Conservation (phyloP, 2,888 invertebrate species). For the Branchellion lobata region DNA sequence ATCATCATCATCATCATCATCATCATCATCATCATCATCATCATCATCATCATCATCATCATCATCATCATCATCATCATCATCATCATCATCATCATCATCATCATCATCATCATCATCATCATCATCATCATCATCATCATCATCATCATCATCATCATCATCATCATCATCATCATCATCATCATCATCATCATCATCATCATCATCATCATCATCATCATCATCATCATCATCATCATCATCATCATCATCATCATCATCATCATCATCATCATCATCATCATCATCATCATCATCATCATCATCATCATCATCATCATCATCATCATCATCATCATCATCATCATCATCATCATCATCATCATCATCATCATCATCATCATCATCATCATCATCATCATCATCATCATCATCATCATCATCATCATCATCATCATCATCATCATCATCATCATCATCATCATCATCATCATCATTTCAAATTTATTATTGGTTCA, state of each 20-base stretch:
- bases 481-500: no score
- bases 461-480: background rate
- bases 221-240: background rate
- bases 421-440: slow-evolving; percentile 30
- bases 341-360: slow-evolving; percentile 28
- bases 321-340: slow-evolving; percentile 20
- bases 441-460: slow-evolving; percentile 30
- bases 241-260: slow-evolving; percentile 5
- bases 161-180: slow-evolving; percentile 40
- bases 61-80: slow-evolving; percentile 33
- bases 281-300: background rate
- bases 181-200: slow-evolving; percentile 4
- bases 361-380: slow-evolving; percentile 21
- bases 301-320: slow-evolving; percentile 30
- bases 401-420: slow-evolving; percentile 19
- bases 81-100: background rate
- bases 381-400: slow-evolving; percentile 30
- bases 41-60: slow-evolving; percentile 44
- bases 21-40: slow-evolving; percentile 46
- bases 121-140: slow-evolving; percentile 15
- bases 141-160: slow-evolving; percentile 41
- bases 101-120: slow-evolving; percentile 7
- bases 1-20: slow-evolving; percentile 41
- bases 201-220: slow-evolving; percentile 12
- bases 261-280: slow-evolving; percentile 16